Evolutionary conservation across 2,888 invertebrate genomes (phyloP).

Genomic region (Quadroppia sp.): DNA sequence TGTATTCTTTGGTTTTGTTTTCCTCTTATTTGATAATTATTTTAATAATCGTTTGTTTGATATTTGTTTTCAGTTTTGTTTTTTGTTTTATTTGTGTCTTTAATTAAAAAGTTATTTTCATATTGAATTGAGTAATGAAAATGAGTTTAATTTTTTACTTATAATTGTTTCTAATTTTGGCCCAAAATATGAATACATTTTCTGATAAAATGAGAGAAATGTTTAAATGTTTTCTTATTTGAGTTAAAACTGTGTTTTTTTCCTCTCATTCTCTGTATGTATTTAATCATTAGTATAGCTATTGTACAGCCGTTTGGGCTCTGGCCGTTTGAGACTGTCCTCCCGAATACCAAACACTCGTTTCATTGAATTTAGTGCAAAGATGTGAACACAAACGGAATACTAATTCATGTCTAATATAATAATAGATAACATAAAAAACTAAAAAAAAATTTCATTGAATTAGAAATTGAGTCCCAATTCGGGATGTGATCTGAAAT

Average conservation of each 20-base stretch:
- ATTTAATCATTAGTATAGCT: constrained; percentile 6
- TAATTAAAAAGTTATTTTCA: no score
- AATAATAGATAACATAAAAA: constrained; percentile 10
- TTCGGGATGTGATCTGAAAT: constrained; percentile 9
- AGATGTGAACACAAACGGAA: constrained; percentile 5
- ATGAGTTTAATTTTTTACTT: no score
- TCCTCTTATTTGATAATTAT: no score
- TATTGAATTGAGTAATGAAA: no score
- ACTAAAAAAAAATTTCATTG: not conserved
- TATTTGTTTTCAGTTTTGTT: no score
- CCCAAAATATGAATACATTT: no score
- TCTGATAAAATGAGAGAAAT: no score
- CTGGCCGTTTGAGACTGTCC: not conserved
- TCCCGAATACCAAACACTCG: not conserved
- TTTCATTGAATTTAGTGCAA: constrained; percentile 17
- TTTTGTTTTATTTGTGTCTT: no score
- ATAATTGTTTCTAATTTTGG: no score
- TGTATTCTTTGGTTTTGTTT: no score
- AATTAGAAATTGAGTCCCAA: constrained; percentile 9
- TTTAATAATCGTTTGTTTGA: no score
- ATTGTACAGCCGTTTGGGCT: constrained; percentile 6
- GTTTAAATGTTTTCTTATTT: no score
- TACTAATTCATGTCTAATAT: constrained; percentile 26
- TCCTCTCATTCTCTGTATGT: not conserved
- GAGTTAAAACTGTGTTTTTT: not conserved